Evolutionary conservation across 2,888 invertebrate genomes (phyloP).

Genomic region (Ctenicera cuprea): DNA sequence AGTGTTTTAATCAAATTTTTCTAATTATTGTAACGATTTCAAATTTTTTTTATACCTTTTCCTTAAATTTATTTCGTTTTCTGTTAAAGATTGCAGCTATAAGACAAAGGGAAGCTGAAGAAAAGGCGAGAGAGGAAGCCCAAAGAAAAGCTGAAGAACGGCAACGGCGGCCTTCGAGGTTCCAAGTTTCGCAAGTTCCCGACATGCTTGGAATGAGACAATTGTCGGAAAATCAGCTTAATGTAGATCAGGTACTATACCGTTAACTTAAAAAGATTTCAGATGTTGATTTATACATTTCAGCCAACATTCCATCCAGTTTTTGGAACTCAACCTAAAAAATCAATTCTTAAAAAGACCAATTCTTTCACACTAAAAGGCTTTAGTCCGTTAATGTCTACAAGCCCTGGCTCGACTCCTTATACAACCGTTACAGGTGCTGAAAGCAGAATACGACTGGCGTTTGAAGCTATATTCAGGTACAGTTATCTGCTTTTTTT

Average conservation of each 20-base stretch:
- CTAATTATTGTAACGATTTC: too few relatives aligned
- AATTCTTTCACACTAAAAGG: slow-evolving; percentile 85
- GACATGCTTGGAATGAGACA: slow-evolving; percentile 78
- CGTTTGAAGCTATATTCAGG: slow-evolving; percentile 93
- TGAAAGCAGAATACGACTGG: slow-evolving; percentile 89
- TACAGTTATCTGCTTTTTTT: slow-evolving; percentile 44
- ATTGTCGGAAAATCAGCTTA: slow-evolving; percentile 67
- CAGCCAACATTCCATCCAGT: slow-evolving; percentile 73
- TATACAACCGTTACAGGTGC: slow-evolving; percentile 94
- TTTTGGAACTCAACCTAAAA: slow-evolving; percentile 76
- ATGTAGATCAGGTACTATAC: slow-evolving; percentile 56
- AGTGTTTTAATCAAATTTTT: too few relatives aligned
- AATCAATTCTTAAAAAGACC: slow-evolving; percentile 95
- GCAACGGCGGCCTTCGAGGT: slow-evolving; percentile 81
- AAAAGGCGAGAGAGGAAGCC: slow-evolving; percentile 75
- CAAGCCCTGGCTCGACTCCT: slow-evolving; percentile 77
- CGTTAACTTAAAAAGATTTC: background rate
- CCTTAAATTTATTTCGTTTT: too few relatives aligned
- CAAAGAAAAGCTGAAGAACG: slow-evolving; percentile 75
- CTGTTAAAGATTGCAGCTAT: slow-evolving; percentile 68
- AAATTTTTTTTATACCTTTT: too few relatives aligned
- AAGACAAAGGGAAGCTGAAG: slow-evolving; percentile 67
- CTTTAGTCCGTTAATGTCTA: slow-evolving; percentile 76
- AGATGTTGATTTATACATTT: slow-evolving; percentile 46
- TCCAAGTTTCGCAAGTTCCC: slow-evolving; percentile 87